Base-by-base conservation (phyloP, 1,140 invertebrate species). In the Glossosoma conforme region DNA sequence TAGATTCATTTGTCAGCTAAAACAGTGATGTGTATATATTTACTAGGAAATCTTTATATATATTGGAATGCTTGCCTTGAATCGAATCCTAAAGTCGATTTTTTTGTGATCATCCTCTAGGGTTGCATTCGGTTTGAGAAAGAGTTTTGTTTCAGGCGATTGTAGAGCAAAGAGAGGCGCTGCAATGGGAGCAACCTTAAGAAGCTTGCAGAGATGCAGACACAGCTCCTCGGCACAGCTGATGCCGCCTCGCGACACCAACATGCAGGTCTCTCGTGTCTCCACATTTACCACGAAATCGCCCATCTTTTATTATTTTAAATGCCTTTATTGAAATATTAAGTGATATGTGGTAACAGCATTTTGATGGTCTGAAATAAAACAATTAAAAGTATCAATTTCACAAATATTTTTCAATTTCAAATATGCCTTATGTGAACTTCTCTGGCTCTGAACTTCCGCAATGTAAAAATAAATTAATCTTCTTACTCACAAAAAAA, bases 1-100 rank as follows among this genome's bases (percentile, higher is more conserved):
- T 8, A 6, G 25, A 28, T 8, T 6, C 6, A 28, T 8, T n/a
- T n/a, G n/a, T n/a, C 25, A 28, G n/a, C 6, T 6, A 28, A 8
- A 28, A 8, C 6, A 28, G 25, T 6, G n/a, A 8, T 28, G 6
- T 28, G 25, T 42, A 20, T 6, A 20, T n/a, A 35, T 20, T 28
- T 11, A 4, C 11, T 35, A 33, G 25, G 6, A 45, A 14, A 45
- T 13, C 8, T 20, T 11, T 17, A 48, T 21, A 28, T 21, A 3
- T 10, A 11, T 48, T 21, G 3, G 13, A 21, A 30, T 8, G 1
- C 67, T 69, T 15, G 85, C 81, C 67, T 86, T 89, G 61, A 85
- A 91, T 52, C 89, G 76, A 52, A 93, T 75, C 44, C 88, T 77
- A 60, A 91, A 84, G 50, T 88, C 84, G 60, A 86, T 83, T 58